phyloP scores from a whole-genome alignment of 2,113 vertebrate species.

The Pterocles orientalis region DNA sequence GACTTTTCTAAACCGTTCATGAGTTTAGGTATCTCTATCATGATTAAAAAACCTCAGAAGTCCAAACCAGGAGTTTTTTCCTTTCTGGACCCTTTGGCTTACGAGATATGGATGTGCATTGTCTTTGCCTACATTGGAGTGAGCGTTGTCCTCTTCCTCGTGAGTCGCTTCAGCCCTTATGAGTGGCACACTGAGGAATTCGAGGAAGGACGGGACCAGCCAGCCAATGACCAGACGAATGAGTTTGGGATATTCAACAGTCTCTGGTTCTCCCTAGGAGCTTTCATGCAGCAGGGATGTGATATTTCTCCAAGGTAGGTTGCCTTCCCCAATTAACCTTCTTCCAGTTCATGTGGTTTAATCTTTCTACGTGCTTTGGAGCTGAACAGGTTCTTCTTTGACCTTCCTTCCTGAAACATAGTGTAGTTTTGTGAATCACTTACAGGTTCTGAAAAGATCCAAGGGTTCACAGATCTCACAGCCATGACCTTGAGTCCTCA shows the following conservation, averaged over 20 bases:
- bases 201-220: slow-evolving; percentile 89
- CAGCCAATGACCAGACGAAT: slow-evolving; percentile 86
- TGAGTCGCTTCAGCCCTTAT: slow-evolving; percentile 98
- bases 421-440: neutral
- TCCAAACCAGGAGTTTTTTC: slow-evolving; percentile 98
- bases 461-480: neutral
- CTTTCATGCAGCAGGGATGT: slow-evolving; percentile 99
- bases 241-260: slow-evolving; percentile 99
- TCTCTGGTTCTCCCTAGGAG: slow-evolving; percentile 97
- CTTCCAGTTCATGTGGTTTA: neutral
- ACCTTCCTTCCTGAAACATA: neutral
- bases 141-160: slow-evolving; percentile 97
- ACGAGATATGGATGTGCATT: slow-evolving; percentile 99
- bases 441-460: neutral
- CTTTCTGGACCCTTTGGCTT: slow-evolving; percentile 97
- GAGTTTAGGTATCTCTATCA: slow-evolving; percentile 98
- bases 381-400: neutral
- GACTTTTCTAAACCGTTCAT: slow-evolving; percentile 99
- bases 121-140: slow-evolving; percentile 99
- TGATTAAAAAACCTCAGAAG: slow-evolving; percentile 99
- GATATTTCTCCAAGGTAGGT: slow-evolving; percentile 98
- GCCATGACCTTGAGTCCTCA: neutral
- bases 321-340: neutral
- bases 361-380: neutral
- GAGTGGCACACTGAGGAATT: slow-evolving; percentile 97